phyloP scores from a whole-genome alignment of 1,140 invertebrate genomes.

The Rhopalosiphum padi region DNA sequence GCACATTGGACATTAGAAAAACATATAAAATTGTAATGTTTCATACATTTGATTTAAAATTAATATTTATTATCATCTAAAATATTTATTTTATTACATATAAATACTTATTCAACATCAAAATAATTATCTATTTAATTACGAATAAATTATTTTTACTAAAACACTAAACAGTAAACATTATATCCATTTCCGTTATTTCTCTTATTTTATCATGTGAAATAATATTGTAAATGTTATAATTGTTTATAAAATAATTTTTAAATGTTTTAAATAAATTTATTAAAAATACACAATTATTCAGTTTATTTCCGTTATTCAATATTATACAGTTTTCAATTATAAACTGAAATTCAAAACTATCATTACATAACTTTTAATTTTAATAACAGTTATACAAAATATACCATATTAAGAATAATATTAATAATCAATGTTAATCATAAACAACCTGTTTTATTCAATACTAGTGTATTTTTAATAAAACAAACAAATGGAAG shows the following conservation, averaged over 20 bases:
- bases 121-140: not conserved
- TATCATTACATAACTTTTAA: not conserved
- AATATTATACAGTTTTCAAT: not conserved
- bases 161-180: not conserved
- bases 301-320: no score
- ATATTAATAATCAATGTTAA: not conserved
- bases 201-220: not conserved
- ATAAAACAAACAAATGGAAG: not conserved
- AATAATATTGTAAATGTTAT: not conserved
- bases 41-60: not conserved
- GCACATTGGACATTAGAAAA: not conserved
- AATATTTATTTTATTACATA: not conserved
- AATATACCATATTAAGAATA: not conserved
- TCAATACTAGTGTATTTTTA: not conserved
- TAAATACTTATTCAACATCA: not conserved
- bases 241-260: not conserved
- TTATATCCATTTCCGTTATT: not conserved
- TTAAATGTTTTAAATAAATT: not conserved
- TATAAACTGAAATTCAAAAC: not conserved
- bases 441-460: not conserved
- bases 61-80: not conserved
- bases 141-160: not conserved
- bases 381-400: not conserved
- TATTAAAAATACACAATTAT: not conserved
- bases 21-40: not conserved